Evolutionary conservation across 1,140 invertebrate genomes (phyloP).

Genomic region (Campoletis sonorensis): DNA sequence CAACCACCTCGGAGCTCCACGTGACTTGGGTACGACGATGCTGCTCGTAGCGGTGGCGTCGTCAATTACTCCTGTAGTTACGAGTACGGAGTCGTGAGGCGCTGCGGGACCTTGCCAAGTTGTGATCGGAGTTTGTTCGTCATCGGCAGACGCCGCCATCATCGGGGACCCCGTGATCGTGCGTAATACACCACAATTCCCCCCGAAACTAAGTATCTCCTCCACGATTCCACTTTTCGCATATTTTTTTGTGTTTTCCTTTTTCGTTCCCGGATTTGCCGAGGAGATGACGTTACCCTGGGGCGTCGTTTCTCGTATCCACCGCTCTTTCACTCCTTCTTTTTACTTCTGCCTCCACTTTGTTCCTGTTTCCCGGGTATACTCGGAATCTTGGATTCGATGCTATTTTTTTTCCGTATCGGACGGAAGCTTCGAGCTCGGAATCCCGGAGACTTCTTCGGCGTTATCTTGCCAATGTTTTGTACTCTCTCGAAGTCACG

Average conservation of each 20-base stretch:
- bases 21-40: neutral
- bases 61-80: constrained; percentile 5
- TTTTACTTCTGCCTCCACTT: neutral
- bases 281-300: neutral
- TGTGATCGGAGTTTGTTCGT: constrained; percentile 26
- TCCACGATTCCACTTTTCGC: constrained; percentile 12
- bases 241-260: neutral
- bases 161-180: constrained; percentile 28
- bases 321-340: neutral
- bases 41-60: constrained; percentile 30
- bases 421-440: neutral
- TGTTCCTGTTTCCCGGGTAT: neutral
- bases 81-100: constrained; percentile 31
- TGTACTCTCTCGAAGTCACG: neutral
- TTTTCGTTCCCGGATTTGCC: neutral
- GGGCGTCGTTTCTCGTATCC: neutral
- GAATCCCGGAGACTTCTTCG: constrained; percentile 4
- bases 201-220: neutral
- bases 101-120: constrained; percentile 38
- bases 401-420: too few relatives aligned
- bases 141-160: constrained; percentile 31
- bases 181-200: neutral
- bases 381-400: neutral
- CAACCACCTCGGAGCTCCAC: neutral
- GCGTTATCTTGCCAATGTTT: neutral